These are phyloP conservation scores for Meiosimyza decipiens DNA, from an alignment of 2,888 invertebrate species.

Conservation along the genomic window DNA sequence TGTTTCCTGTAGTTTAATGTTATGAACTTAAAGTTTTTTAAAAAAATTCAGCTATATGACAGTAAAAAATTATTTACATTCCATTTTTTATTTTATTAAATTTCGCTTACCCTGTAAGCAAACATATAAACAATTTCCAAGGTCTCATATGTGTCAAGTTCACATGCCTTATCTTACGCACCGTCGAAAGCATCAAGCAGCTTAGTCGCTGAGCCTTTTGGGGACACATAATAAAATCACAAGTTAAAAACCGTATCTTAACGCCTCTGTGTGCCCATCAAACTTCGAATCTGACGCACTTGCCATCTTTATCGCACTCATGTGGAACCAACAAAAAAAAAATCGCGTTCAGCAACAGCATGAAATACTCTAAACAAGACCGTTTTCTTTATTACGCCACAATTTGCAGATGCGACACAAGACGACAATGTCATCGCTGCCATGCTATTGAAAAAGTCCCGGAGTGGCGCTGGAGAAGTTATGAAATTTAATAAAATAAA, in stretches of 20 bases:
- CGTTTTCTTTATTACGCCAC: constrained; percentile 35
- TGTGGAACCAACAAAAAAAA: not conserved
- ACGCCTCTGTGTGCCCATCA: not conserved
- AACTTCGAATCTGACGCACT: no score
- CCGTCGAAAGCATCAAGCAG: not conserved
- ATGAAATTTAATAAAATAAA: no score
- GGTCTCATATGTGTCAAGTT: not conserved
- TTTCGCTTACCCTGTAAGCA: no score
- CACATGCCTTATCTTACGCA: not conserved
- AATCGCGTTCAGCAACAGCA: constrained; percentile 20
- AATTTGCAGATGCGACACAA: constrained; percentile 39
- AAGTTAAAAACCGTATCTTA: not conserved
- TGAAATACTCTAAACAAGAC: constrained; percentile 21
- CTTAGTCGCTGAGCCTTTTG: not conserved
- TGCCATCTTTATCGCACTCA: not conserved
- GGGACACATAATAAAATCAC: constrained; percentile 16
- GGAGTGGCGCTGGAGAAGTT: no score
- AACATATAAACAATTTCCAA: not conserved
- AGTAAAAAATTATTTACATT: no score
- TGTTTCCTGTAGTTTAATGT: not conserved
- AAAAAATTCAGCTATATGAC: no score
- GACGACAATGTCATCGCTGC: constrained; percentile 2
- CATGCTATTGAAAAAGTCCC: not conserved
- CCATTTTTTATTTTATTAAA: no score
- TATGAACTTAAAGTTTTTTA: no score